Base-by-base conservation (phyloP, 2,113 vertebrate species). In the Neotoma lepida region DNA sequence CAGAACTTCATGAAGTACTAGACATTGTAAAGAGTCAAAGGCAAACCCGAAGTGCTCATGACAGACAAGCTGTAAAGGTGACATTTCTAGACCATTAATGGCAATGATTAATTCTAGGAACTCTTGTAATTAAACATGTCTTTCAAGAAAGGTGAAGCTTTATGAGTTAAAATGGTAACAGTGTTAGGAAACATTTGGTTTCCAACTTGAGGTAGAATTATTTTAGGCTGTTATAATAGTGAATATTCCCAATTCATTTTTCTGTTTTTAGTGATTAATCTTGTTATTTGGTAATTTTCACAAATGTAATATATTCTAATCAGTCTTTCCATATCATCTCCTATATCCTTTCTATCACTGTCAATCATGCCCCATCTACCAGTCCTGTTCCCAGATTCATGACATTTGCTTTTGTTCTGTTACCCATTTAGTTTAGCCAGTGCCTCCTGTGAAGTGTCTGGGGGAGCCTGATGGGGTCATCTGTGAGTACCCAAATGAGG, bases 21-120 rank as follows among this genome's bases (percentile, higher is more conserved):
- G 6, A 7, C 2, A 49, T 9, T 68, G 4, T 66, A 39, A 87
- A 33, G 49, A 90, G 15, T 2, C 35, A 82, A 18, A 88, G 56
- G 76, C 63, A 93, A 92, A 70, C 26, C 5, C 18, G 28, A 86
- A 88, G 63, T 7, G 35, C 28, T n/a, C 49, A 74, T 17, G 82
- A 58, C 26, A 73, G 64, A 90, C 9, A 71, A 58, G 76, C 86
- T 77, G 78, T 63, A 33, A 91, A 93, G 81, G 86, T 93, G 96
- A 89, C 77, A 90, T 92, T 96, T 94, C 91, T 86, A 96, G 58
- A 54, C 49, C 82, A 95, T 94, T 92, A 95, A 86, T 84, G 73
- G 89, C 41, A 39, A 20, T 90, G 82, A 95, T 95, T 97, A 94
- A 92, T 88, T 86, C 46, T 39, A 64, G 63, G n/a, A 94, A 84